Evolutionary conservation across 2,888 invertebrate species (phyloP), one percentile per base, ranked within the genome.

Genomic region (Atherix ibis): DNA sequence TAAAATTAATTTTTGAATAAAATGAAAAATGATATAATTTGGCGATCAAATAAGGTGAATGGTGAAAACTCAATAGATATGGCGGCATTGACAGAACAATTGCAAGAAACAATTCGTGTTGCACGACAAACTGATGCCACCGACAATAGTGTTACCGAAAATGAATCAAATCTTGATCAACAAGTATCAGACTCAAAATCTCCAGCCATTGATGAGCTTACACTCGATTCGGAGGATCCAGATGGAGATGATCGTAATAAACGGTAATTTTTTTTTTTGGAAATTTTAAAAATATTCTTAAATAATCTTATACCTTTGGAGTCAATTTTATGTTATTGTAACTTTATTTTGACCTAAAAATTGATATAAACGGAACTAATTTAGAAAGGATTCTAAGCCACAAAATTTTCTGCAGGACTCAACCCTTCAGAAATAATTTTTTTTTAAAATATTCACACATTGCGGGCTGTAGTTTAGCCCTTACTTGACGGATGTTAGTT

Each of bases 191-290:
- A 72, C 48, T 72, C 70, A 46, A 71, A 70, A 48, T 63, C 66
- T 33, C 72, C 73, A 39, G 67, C 68, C 48, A 71, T 80, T 44
- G 76, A 74, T 49, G 73, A 80, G 52, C 71, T 81, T 50, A 67
- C 72, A 4, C 63, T 79, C 46, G 75, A 76, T 44, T 76, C 79
- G 48, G 67, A 70, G 36, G 79, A 78, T 46, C 66, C 64, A 49
- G 72, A 72, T 43, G 82, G 62, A 48, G 80, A 81, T 55, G 78
- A 80, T 59, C 71, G 85, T 52, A 79, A 83, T 61, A 87, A 85
- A 60, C 71, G 85, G 67, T 65, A 41, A 31, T 29, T 37, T 24
- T n/a, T n/a, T n/a, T n/a, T n/a, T n/a, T n/a, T n/a, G n/a, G n/a
- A n/a, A n/a, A n/a, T n/a, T n/a, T n/a, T n/a, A n/a, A n/a, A 35